Percentiles rank a stretch among this genome's conserved stretches.
phyloP scores from a whole-genome alignment of 2,797 vertebrate species.

The Chaunax sp. region DNA sequence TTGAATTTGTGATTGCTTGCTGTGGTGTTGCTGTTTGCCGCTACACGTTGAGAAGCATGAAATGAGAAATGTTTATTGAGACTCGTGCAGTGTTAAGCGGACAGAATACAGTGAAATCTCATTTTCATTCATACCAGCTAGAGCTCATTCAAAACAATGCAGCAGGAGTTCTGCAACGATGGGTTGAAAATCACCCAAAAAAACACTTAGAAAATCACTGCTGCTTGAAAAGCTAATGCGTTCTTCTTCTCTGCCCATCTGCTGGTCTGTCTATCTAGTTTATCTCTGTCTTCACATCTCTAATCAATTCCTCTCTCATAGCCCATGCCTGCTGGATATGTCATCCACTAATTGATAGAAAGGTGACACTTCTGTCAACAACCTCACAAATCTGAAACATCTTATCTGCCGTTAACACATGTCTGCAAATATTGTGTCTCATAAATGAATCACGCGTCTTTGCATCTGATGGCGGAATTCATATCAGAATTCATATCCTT shows the following conservation, averaged over 20 bases:
- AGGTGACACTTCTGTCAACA: conserved; percentile 65
- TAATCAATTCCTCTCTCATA: conserved; percentile 46
- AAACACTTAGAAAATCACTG: conserved; percentile 29
- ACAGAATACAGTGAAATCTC: conserved; percentile 68
- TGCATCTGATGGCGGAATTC: conserved; percentile 58
- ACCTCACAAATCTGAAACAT: conserved; percentile 57
- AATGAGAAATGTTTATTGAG: conserved; percentile 75
- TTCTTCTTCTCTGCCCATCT: conserved; percentile 25
- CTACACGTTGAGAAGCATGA: conserved; percentile 75
- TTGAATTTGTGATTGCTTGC: conserved; percentile 74
- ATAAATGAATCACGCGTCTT: conserved; percentile 70
- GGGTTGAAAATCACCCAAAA: conserved; percentile 25
- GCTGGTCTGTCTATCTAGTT: conserved; percentile 16
- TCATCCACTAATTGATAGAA: conserved; percentile 57
- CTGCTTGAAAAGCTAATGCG: conserved; percentile 1
- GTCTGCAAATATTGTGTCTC: conserved; percentile 64
- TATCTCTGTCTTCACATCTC: conserved; percentile 32
- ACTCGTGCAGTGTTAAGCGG: conserved; percentile 60
- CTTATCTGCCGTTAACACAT: conserved; percentile 56
- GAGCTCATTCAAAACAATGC: conserved; percentile 61
- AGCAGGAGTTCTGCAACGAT: conserved; percentile 34
- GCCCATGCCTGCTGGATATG: conserved; percentile 43
- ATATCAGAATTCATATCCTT: conserved; percentile 41
- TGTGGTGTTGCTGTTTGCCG: conserved; percentile 57
- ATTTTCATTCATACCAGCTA: conserved; percentile 63